Percentiles rank a stretch among this genome's conserved stretches.
Conservation (phyloP, 2,888 invertebrate species). For the Epirrhoe alternata region DNA sequence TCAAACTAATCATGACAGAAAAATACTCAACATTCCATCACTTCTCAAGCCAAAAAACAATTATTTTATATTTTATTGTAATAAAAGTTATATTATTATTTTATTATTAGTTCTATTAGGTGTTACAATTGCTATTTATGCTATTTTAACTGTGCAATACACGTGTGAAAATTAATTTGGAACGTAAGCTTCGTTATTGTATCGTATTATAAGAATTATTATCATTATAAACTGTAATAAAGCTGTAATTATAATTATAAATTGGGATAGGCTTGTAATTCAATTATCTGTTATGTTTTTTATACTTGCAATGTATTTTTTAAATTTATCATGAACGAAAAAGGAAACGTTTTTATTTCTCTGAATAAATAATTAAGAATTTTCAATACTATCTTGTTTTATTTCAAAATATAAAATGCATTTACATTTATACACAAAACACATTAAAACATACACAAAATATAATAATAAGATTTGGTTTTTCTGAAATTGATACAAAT, state of each 20-base stretch:
- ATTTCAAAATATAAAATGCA: constrained; percentile 46
- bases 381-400: constrained; percentile 63
- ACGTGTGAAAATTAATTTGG: constrained; percentile 70
- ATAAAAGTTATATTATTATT: constrained; percentile 55
- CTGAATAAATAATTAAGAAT: constrained; percentile 81
- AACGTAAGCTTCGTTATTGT: constrained; percentile 69
- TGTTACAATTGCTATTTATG: constrained; percentile 70
- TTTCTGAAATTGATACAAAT: constrained; percentile 6
- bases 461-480: not conserved
- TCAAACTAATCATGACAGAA: constrained; percentile 50
- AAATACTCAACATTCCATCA: constrained; percentile 62
- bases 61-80: constrained; percentile 49
- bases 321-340: constrained; percentile 64
- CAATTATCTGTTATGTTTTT: constrained; percentile 76
- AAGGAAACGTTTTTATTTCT: constrained; percentile 74
- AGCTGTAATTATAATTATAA: constrained; percentile 71
- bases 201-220: constrained; percentile 60
- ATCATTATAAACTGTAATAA: constrained; percentile 77
- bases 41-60: constrained; percentile 59
- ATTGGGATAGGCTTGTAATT: constrained; percentile 75
- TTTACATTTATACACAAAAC: constrained; percentile 4
- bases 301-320: constrained; percentile 60
- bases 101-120: constrained; percentile 63
- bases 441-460: constrained; percentile 8
- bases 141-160: constrained; percentile 80